Percentiles rank a stretch among this genome's conserved stretches.
phyloP scores from a whole-genome alignment of 2,888 invertebrate genomes.

The Platycheirus rosarum region DNA sequence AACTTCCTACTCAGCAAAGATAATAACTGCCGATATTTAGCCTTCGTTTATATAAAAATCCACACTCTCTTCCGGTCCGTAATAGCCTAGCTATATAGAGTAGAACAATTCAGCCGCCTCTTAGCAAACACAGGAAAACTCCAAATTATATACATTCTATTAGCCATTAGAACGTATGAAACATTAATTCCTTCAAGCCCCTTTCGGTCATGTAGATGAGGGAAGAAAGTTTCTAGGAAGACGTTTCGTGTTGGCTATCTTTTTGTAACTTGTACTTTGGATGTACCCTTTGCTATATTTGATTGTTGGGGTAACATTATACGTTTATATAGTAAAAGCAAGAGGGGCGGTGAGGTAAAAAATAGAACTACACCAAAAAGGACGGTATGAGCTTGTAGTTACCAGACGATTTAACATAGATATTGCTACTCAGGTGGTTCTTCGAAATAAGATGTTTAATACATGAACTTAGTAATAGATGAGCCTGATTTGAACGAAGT shows the following conservation, averaged over 20 bases:
- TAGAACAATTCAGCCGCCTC: slow-evolving; percentile 11
- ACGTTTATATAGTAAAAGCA: too few species aligned
- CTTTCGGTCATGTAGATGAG: slow-evolving; percentile 15
- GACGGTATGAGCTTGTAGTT: too few species aligned
- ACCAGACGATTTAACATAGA: too few species aligned
- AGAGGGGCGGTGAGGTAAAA: too few species aligned
- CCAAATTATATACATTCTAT: slow-evolving; percentile 64
- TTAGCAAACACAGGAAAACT: slow-evolving; percentile 62
- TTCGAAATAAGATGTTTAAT: too few species aligned
- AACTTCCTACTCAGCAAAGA: slow-evolving; percentile 23
- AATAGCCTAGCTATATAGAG: slow-evolving; percentile 39
- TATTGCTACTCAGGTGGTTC: too few species aligned
- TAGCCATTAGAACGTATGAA: slow-evolving; percentile 50
- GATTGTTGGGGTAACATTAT: neutral
- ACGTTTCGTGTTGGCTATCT: slow-evolving; percentile 54
- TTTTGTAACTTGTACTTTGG: slow-evolving; percentile 48
- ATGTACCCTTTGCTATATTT: slow-evolving; percentile 54
- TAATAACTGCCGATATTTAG: slow-evolving; percentile 56
- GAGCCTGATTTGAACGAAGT: too few species aligned
- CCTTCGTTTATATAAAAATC: slow-evolving; percentile 70
- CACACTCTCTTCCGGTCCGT: slow-evolving; percentile 63
- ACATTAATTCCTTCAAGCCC: slow-evolving; percentile 8
- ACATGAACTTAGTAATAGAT: too few species aligned
- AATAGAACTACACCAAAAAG: too few species aligned
- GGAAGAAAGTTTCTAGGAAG: slow-evolving; percentile 1